Percentiles rank a stretch among this genome's conserved stretches.
These are phyloP conservation scores for Plusia festucae DNA, from an alignment of 2,888 invertebrate genomes.

Conservation along the genomic window DNA sequence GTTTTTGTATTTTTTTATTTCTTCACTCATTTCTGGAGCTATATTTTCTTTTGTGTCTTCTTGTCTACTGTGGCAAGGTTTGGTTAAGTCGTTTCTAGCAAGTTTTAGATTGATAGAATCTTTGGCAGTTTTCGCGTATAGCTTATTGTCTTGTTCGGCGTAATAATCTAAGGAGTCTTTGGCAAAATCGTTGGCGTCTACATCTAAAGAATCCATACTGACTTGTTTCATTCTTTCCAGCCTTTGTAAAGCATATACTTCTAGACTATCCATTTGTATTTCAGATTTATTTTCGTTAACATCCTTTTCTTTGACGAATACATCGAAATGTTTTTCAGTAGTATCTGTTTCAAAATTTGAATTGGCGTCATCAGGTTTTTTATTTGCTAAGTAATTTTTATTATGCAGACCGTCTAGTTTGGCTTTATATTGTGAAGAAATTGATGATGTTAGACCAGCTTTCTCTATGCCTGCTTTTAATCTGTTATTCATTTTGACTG, in stretches of 20 bases:
- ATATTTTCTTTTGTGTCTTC: conserved; percentile 81
- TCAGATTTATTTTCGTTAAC: conserved; percentile 89
- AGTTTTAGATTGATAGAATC: conserved; percentile 77
- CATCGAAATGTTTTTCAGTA: conserved; percentile 89
- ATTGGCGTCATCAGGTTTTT: conserved; percentile 79
- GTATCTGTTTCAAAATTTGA: conserved; percentile 80
- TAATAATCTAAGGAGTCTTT: conserved; percentile 87
- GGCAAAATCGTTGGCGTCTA: conserved; percentile 83
- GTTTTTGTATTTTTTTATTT: conserved; percentile 90
- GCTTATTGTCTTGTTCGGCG: conserved; percentile 82
- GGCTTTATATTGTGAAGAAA: conserved; percentile 86
- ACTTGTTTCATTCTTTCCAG: conserved; percentile 83
- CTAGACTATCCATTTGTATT: conserved; percentile 90
- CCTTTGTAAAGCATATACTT: conserved; percentile 86
- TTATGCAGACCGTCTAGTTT: conserved; percentile 86
- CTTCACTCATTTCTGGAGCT: conserved; percentile 81
- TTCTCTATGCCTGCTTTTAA: conserved; percentile 84
- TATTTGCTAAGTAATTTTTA: conserved; percentile 79
- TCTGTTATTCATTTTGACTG: conserved; percentile 89
- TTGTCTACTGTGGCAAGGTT: conserved; percentile 71
- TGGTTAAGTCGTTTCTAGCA: conserved; percentile 69
- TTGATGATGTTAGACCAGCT: conserved; percentile 80
- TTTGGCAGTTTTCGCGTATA: conserved; percentile 74
- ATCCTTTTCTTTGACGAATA: conserved; percentile 90
- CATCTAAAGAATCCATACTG: conserved; percentile 87